A percentile compares a stretch with the other conserved stretches of the same genome.
These are phyloP conservation scores for Cantharis rufa DNA, from an alignment of 2,888 invertebrate species.

Conservation along the genomic window DNA sequence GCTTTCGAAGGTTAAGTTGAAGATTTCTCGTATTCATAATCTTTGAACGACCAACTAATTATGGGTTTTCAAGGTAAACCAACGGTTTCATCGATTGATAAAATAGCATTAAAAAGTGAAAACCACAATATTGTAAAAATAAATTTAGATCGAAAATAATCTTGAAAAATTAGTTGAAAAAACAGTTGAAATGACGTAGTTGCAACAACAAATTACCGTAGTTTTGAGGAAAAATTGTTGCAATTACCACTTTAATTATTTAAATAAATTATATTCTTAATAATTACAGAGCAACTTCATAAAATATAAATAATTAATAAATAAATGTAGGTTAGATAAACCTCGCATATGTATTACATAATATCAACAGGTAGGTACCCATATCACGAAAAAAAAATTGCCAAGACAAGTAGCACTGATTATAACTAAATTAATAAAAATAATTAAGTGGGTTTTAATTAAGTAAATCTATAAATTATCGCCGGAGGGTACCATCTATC, in stretches of 20 bases:
- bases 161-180: too few species aligned
- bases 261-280: background rate
- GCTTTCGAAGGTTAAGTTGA: background rate
- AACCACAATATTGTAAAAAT: background rate
- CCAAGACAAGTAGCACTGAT: background rate
- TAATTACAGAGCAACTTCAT: background rate
- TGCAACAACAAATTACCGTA: background rate
- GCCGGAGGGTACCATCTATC: background rate
- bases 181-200: too few species aligned
- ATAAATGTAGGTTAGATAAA: background rate
- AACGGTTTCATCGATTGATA: background rate
- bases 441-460: background rate
- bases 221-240: background rate
- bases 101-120: background rate
- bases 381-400: background rate
- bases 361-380: background rate
- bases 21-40: background rate
- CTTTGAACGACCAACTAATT: background rate
- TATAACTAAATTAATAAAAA: background rate
- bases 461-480: background rate
- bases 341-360: background rate
- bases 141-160: background rate
- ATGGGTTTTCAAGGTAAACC: background rate
- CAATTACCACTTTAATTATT: background rate
- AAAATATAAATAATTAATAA: background rate